These are phyloP conservation scores for Pecten maximus DNA, from an alignment of 2,888 invertebrate species.

Conservation along the genomic window DNA sequence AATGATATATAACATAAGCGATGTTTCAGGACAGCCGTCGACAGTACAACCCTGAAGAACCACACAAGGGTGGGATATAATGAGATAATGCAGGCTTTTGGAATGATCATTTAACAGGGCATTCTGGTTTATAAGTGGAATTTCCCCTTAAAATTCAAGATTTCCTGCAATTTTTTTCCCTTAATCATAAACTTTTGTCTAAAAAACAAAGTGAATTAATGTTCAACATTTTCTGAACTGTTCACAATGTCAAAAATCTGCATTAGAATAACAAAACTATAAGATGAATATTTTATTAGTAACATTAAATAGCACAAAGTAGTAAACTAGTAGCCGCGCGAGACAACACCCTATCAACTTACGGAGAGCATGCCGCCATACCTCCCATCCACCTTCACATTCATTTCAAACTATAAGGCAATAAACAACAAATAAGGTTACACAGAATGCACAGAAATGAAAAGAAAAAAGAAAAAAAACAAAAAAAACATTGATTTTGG, in stretches of 20 bases:
- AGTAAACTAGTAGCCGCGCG: not conserved
- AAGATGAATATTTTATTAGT: not conserved
- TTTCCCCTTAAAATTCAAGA: no score
- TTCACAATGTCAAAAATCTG: not conserved
- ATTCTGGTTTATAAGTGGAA: not conserved
- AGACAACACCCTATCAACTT: not conserved
- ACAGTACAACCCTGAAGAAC: constrained; percentile 14
- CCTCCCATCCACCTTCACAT: constrained; percentile 7
- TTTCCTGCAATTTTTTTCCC: no score
- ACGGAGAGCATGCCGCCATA: constrained; percentile 6
- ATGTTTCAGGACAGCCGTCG: not conserved
- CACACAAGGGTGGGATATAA: not conserved
- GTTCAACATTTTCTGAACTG: no score
- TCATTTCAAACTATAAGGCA: constrained; percentile 7
- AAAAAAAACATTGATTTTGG: no score
- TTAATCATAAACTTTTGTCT: no score
- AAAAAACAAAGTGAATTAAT: no score
- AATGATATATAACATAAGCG: not conserved
- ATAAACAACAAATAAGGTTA: not conserved
- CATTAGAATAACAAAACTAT: not conserved
- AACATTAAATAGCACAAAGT: not conserved
- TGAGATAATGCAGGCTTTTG: not conserved
- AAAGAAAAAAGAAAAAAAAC: not conserved
- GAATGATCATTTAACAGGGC: not conserved
- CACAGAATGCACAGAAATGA: not conserved